phyloP scores from a whole-genome alignment of 2,113 vertebrate genomes.

The Silurus meridionalis region DNA sequence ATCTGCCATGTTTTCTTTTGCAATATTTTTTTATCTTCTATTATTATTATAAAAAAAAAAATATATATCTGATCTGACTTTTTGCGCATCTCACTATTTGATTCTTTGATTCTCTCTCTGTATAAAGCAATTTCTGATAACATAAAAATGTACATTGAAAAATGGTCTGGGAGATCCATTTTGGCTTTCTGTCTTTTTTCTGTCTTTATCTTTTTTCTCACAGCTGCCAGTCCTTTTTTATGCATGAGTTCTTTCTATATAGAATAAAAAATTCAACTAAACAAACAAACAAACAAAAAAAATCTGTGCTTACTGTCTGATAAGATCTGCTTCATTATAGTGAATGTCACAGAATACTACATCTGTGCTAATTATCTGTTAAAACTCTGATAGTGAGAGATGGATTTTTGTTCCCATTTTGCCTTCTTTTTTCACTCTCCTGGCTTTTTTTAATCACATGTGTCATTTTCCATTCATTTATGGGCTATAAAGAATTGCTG shows the following conservation, averaged over 20 bases:
- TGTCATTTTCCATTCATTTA: no score
- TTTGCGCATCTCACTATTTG: not conserved
- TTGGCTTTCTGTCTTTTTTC: not conserved
- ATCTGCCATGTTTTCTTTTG: not conserved
- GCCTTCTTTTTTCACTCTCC: no score
- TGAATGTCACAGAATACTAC: not conserved
- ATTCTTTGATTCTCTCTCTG: not conserved
- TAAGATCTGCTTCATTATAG: not conserved
- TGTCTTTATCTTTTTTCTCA: not conserved
- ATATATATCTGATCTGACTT: not conserved
- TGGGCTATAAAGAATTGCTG: no score
- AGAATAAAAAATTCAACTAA: not conserved
- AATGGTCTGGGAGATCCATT: not conserved
- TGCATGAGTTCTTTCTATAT: not conserved
- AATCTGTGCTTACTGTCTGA: not conserved
- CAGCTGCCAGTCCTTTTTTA: not conserved
- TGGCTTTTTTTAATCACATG: no score
- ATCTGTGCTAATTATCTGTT: no score
- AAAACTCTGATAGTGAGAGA: no score
- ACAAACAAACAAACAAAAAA: not conserved
- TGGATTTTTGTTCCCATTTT: no score
- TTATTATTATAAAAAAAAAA: not conserved
- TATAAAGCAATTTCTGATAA: not conserved
- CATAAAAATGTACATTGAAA: not conserved
- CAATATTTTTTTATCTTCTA: not conserved